Evolutionary conservation across 2,888 invertebrate species (phyloP).

Genomic region (Eledone cirrhosa): DNA sequence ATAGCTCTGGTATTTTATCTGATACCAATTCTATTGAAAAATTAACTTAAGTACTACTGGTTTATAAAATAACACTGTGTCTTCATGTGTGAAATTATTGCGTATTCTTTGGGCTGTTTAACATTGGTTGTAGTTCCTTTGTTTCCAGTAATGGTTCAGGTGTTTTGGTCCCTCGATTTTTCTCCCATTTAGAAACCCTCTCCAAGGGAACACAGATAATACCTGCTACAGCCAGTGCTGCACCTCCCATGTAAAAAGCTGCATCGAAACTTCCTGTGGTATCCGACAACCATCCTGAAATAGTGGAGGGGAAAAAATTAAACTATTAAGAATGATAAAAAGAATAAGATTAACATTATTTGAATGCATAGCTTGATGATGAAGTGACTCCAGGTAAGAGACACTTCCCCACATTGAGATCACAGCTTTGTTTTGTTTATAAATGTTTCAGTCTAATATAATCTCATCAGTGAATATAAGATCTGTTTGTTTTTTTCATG

Average conservation of each 20-base stretch:
- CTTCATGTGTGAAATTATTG: no score
- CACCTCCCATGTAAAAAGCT: conserved; percentile 52
- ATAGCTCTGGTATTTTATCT: no score
- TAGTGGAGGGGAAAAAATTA: neutral
- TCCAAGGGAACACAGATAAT: conserved; percentile 46
- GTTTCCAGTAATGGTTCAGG: neutral
- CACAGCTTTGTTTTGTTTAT: no score
- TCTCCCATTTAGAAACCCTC: conserved; percentile 39
- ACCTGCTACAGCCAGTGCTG: conserved; percentile 45
- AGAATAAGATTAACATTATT: neutral
- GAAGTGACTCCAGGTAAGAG: no score
- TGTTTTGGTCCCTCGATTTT: no score
- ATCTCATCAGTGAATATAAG: no score
- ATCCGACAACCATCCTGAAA: conserved; percentile 42
- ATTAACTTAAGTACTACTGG: no score
- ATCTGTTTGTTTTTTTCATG: no score
- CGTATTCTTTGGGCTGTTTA: neutral
- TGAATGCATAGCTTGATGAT: neutral
- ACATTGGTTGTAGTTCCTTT: neutral
- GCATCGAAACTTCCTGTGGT: conserved; percentile 39
- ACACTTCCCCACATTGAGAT: no score
- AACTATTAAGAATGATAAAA: neutral
- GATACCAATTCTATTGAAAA: no score
- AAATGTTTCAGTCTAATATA: no score
- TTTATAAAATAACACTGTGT: no score